Percentiles rank a stretch among this genome's conserved stretches.
These are phyloP conservation scores for Eremobia ochroleuca DNA, from an alignment of 2,888 invertebrate genomes.

Conservation along the genomic window DNA sequence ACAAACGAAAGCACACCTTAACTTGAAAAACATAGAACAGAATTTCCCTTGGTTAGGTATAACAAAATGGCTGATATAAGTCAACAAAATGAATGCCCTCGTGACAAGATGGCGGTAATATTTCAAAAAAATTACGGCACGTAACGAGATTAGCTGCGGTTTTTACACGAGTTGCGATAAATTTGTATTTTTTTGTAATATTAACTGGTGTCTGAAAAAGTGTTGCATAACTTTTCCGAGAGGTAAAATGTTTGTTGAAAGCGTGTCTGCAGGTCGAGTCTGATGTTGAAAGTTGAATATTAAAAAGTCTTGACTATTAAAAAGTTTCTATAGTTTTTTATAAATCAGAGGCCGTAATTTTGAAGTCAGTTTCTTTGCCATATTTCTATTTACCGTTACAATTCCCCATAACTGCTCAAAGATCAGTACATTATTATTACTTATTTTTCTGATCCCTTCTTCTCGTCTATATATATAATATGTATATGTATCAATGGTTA, in stretches of 20 bases:
- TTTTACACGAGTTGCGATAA: constrained; percentile 67
- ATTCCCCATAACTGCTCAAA: not conserved
- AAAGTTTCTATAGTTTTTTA: not conserved
- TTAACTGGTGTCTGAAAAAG: constrained; percentile 21
- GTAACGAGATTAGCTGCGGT: constrained; percentile 78
- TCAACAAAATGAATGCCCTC: constrained; percentile 78
- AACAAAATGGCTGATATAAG: constrained; percentile 69
- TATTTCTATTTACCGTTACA: not conserved
- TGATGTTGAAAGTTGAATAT: not conserved
- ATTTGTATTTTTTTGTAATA: constrained; percentile 60
- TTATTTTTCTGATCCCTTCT: too few species aligned
- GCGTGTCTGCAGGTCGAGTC: constrained; percentile 2
- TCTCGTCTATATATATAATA: not conserved
- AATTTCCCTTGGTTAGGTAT: constrained; percentile 27
- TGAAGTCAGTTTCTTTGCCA: not conserved
- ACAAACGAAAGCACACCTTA: constrained; percentile 36
- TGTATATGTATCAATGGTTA: too few species aligned
- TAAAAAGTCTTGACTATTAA: not conserved
- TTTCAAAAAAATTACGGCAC: constrained; percentile 79
- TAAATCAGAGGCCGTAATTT: too few species aligned
- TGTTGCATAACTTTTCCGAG: constrained; percentile 21
- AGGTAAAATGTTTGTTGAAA: constrained; percentile 16
- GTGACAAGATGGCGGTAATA: constrained; percentile 78
- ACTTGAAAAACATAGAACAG: not conserved
- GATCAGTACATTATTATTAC: not conserved